Evolutionary conservation across 2,888 invertebrate genomes (phyloP), one percentile per base, ranked within the genome.

Genomic region (Eupithecia tripunctaria): DNA sequence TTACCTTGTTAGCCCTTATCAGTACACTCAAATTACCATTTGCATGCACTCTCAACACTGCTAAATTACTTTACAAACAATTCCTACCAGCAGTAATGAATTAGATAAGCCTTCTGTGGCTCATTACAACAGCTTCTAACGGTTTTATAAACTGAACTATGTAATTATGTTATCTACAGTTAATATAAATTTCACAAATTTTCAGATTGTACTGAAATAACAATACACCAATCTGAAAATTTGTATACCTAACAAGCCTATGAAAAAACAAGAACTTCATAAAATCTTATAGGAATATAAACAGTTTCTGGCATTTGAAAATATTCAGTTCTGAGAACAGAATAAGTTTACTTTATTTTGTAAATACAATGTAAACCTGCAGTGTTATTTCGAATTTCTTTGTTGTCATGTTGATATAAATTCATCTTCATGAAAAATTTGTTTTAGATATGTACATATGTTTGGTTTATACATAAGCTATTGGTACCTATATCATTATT

Each of bases 31-130:
- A 71, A 66, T 59, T 70, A 25, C 59, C 59, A 32, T 43, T 59
- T 71, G 15, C 32, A 27, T 63, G 38, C 68, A 69, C 15, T 32
- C 21, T 29, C 60, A 64, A 36, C 21, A 67, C 36, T 10, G 67
- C 68, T 18, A 38, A 51, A 64, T 60, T 72, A 41, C 64, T 64
- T 72, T 68, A 41, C 41, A 67, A 25, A 21, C 56, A 25, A 25
- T 56, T 56, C n/a, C 32, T 29, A 67, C 27, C 15, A 2, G 18
- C 12, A 25, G 67, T 71, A 67, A 67, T 71, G 67, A 67, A 62
- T 62, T 71, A 51, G 71, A 71, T 71, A 71, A 71, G 63, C 60
- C 29, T 60, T 60, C 18, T 60, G 21, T 51, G 10, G 51, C 21
- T 51, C 51, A 12, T 51, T 21, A 51, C 21, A 51, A 51, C 21